These are phyloP conservation scores for Odontamblyopus lacepedii DNA, from an alignment of 2,797 vertebrate genomes.

Conservation along the genomic window DNA sequence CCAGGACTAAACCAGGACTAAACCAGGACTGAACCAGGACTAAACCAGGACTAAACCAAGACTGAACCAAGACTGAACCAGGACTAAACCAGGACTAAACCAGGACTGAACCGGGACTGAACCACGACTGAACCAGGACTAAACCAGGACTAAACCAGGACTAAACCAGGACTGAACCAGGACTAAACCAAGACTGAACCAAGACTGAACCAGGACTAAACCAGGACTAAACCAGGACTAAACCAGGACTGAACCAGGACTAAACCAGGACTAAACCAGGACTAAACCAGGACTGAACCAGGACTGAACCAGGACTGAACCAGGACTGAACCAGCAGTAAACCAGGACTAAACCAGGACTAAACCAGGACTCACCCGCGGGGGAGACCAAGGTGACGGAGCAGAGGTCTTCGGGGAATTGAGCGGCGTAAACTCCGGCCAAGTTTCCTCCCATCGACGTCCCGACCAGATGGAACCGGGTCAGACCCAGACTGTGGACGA, in stretches of 20 bases:
- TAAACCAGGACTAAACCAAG: not conserved
- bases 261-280: not conserved
- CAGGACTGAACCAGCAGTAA: not conserved
- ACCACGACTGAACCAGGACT: not conserved
- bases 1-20: not conserved
- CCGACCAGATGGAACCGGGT: conserved; percentile 63
- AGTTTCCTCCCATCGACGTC: conserved; percentile 67
- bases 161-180: conserved; percentile 16
- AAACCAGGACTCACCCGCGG: conserved; percentile 49
- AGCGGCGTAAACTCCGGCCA: conserved; percentile 61
- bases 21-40: not conserved
- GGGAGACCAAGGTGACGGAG: conserved; percentile 58
- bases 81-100: conserved; percentile 36
- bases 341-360: not conserved
- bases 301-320: conserved; percentile 36
- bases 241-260: not conserved
- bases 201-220: not conserved
- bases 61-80: conserved; percentile 14
- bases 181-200: conserved; percentile 35
- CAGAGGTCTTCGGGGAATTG: conserved; percentile 34
- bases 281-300: conserved; percentile 14
- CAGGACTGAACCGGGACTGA: not conserved
- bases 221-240: not conserved
- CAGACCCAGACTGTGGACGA: conserved; percentile 59
- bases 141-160: not conserved